These are phyloP conservation scores for Maylandia zebra DNA, from an alignment of 2,113 vertebrate genomes.

Conservation along the genomic window DNA sequence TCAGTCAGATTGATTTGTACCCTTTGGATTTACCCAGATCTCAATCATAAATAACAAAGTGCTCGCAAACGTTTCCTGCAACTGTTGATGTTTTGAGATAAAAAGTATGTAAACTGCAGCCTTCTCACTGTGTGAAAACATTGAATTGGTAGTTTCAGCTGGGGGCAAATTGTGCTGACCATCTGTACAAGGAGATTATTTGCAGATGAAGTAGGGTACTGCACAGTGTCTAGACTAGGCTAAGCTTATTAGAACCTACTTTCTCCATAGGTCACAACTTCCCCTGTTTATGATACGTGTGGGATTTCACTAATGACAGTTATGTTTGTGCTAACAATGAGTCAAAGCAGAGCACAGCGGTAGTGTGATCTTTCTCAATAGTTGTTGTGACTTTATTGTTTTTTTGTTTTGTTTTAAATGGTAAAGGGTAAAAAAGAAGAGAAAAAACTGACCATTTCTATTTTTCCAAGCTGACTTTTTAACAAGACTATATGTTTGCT, in stretches of 20 bases:
- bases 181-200: conserved; percentile 13
- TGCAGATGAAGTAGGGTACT: neutral
- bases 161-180: neutral
- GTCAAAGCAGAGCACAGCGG: neutral
- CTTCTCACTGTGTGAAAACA: neutral
- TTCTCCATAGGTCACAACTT: conserved; percentile 23
- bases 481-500: neutral
- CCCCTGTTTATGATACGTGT: neutral
- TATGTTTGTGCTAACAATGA: neutral
- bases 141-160: neutral
- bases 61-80: neutral
- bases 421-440: neutral
- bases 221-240: conserved; percentile 2
- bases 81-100: neutral
- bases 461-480: neutral
- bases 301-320: neutral
- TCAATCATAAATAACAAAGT: neutral
- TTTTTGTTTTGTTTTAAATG: neutral
- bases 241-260: conserved; percentile 45
- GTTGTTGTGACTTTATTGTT: neutral
- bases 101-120: neutral
- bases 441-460: neutral
- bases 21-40: neutral
- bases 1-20: neutral
- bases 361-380: neutral